A percentile compares a stretch with the other conserved stretches of the same genome.
Evolutionary conservation across 2,113 vertebrate species (phyloP).

Genomic region (Parotia lawesii): DNA sequence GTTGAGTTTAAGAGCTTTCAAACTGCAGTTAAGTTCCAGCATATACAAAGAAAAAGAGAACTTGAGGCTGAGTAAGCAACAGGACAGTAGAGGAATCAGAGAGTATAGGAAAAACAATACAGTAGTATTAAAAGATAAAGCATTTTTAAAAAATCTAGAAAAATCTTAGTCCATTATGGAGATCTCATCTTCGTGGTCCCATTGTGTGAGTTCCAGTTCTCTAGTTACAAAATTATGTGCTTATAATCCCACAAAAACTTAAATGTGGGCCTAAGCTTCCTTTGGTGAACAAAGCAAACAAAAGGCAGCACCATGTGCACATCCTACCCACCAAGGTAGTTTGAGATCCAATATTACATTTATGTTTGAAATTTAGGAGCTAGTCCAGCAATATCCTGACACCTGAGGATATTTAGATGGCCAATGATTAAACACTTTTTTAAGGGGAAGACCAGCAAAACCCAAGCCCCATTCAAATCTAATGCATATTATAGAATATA

Average conservation of each 20-base stretch:
- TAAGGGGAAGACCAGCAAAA: background rate
- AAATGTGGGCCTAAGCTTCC: background rate
- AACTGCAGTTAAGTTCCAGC: background rate
- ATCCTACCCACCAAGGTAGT: background rate
- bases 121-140: background rate
- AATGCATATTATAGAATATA: background rate
- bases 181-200: background rate
- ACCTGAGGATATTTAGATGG: background rate
- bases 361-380: background rate
- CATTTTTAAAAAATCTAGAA: background rate
- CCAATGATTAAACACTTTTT: background rate
- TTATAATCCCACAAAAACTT: background rate
- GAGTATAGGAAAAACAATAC: rapidly evolving
- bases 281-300: background rate
- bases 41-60: background rate
- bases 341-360: background rate
- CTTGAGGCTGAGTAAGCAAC: background rate
- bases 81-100: background rate
- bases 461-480: background rate
- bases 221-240: background rate
- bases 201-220: background rate
- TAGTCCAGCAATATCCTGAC: background rate
- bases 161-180: background rate
- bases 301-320: background rate
- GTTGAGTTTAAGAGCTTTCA: background rate